Base-by-base conservation (phyloP, 2,888 invertebrate species). In the Chrysolina haemoptera region DNA sequence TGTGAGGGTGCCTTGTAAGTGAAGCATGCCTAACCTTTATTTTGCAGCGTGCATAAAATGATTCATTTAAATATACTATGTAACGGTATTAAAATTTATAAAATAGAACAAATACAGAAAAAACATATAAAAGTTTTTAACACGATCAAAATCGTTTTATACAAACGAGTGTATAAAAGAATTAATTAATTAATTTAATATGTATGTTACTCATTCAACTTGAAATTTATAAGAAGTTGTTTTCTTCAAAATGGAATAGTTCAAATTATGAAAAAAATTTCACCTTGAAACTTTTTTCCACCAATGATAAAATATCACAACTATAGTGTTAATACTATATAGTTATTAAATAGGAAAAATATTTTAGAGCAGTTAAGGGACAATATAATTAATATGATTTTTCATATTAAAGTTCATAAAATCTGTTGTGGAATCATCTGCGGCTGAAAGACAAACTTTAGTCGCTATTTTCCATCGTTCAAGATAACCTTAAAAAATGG, bases 11-110 rank as follows among this genome's bases (percentile, higher is more conserved):
- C 86, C 93, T 91, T 86, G 93, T 93, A 88, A 93, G 89, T 86
- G 93, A 93, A 87, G 92, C 92, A 89, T 93, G 93, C 88, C 93
- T 92, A 88, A 93, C 93, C 93, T 93, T 83, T 80, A 77, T 79
- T 48, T 75, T 75, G 76, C 78, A 76, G 78, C 79, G 72, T 77
- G 78, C 77, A 76, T 77, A 73, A 70, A 74, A 73, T 71, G 69
- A 66, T 62, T 65, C 20, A 71, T 64, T 67, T 53, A 18, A 50
- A 65, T 75, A 46, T 69, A 11, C 35, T 8, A 16, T 48, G 68
- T 53, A 0, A 67, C 16, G 20, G 8, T 3, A 53, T 10, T 16
- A 5, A 27, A 22, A 53, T 14, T 43, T 14, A 14, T 35, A 43
- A 14, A 43, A 3, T 8, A 43, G 14, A 43, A 43, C 1, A 14